Evolutionary conservation across 2,113 vertebrate species (phyloP).

Genomic region (Chlorodrepanis virens): DNA sequence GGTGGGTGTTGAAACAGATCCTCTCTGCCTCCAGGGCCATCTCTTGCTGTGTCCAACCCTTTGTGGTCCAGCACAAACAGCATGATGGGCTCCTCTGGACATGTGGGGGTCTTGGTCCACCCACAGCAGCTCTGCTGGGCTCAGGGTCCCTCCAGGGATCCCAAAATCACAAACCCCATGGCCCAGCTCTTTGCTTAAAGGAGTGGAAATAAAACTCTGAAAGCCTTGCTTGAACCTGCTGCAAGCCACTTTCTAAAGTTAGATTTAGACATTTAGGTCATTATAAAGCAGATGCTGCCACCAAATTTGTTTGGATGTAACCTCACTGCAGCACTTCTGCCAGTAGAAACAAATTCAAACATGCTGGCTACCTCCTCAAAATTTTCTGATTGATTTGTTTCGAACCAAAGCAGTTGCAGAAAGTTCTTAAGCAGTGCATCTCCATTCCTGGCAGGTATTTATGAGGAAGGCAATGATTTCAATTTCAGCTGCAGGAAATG

Average conservation of each 20-base stretch:
- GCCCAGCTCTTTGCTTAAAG: neutral
- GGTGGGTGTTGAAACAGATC: neutral
- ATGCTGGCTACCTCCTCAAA: neutral
- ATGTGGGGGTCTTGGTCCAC: rapidly evolving
- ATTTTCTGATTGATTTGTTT: constrained; percentile 4
- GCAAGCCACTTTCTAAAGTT: constrained; percentile 49
- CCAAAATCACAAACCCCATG: neutral
- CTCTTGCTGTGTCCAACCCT: neutral
- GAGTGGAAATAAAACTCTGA: neutral
- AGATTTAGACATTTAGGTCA: constrained; percentile 50
- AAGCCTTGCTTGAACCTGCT: neutral
- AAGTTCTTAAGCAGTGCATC: neutral
- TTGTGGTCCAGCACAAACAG: neutral
- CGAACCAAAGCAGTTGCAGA: neutral
- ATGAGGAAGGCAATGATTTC: neutral
- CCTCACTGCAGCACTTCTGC: neutral
- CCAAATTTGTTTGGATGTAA: constrained; percentile 38
- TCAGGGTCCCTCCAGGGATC: neutral
- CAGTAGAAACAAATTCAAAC: constrained; percentile 55
- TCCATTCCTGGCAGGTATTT: neutral
- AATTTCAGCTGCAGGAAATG: constrained; percentile 6
- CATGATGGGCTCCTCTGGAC: neutral
- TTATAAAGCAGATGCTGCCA: constrained; percentile 22
- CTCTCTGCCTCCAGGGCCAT: neutral
- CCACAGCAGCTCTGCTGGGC: neutral